Percentiles rank a stretch among this genome's conserved stretches.
Evolutionary conservation across 2,888 invertebrate species (phyloP).

Genomic region (Cerceris ruficornis): DNA sequence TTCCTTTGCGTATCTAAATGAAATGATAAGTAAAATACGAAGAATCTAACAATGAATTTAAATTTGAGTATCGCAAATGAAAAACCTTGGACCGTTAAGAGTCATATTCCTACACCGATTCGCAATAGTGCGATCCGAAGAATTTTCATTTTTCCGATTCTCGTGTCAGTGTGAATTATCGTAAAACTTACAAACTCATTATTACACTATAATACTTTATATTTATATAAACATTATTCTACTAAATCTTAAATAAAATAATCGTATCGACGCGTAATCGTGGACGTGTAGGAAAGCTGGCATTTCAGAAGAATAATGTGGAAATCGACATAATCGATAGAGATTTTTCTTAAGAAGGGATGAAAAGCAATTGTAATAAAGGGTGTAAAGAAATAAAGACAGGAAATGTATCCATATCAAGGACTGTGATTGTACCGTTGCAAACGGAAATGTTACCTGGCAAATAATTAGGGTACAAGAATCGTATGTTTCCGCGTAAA

Average conservation of each 20-base stretch:
- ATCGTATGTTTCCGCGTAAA: neutral
- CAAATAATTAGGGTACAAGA: neutral
- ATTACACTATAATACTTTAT: neutral
- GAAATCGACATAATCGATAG: neutral
- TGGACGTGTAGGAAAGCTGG: too few relatives aligned
- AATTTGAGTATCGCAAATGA: neutral
- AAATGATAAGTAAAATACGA: too few relatives aligned
- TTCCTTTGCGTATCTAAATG: too few relatives aligned
- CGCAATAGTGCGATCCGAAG: neutral
- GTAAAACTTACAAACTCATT: neutral
- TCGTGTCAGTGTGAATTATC: too few relatives aligned
- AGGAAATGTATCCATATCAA: constrained; percentile 23
- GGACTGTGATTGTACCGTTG: neutral
- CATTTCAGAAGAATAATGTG: too few relatives aligned
- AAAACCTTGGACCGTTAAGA: constrained; percentile 21
- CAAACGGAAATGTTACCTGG: neutral
- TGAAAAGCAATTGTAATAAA: too few relatives aligned
- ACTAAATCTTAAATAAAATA: too few relatives aligned
- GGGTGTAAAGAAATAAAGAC: neutral
- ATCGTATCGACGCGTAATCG: too few relatives aligned
- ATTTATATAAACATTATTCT: too few relatives aligned
- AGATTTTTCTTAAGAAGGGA: too few relatives aligned
- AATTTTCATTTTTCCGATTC: too few relatives aligned
- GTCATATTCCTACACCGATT: neutral
- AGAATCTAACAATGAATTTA: too few relatives aligned